Conservation (phyloP, 2,797 vertebrate species). For the Capromys pilorides region DNA sequence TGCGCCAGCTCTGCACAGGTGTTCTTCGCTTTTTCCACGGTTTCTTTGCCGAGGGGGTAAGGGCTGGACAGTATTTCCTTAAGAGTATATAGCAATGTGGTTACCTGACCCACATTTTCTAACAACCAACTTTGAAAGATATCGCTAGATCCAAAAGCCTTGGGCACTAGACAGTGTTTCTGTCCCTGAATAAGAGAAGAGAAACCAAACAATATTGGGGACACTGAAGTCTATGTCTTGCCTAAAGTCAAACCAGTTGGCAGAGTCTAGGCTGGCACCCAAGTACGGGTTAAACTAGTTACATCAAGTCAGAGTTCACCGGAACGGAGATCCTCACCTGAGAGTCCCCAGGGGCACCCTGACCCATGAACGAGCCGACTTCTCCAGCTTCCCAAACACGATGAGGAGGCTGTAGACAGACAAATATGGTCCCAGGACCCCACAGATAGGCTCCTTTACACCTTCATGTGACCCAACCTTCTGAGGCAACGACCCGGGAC, state of each 20-base stretch:
- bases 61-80: background rate
- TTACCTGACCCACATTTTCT: background rate
- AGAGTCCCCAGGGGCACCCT: background rate
- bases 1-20: background rate
- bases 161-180: background rate
- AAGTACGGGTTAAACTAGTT: background rate
- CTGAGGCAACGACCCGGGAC: too few species aligned
- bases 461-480: background rate
- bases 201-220: background rate
- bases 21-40: background rate
- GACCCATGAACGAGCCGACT: background rate
- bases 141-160: background rate
- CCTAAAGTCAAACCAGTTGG: conserved; percentile 38
- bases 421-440: background rate
- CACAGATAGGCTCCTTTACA: background rate
- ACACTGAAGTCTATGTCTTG: background rate
- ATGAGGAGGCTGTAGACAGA: background rate
- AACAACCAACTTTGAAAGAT: conserved; percentile 33
- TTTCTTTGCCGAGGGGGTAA: background rate
- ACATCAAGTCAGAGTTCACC: background rate
- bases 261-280: background rate
- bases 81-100: background rate
- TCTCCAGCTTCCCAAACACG: background rate
- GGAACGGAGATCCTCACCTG: background rate
- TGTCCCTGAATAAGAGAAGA: background rate